A percentile compares a stretch with the other conserved stretches of the same genome.
These are phyloP conservation scores for Anisognathus igniventris DNA, from an alignment of 2,797 vertebrate genomes.

Conservation along the genomic window DNA sequence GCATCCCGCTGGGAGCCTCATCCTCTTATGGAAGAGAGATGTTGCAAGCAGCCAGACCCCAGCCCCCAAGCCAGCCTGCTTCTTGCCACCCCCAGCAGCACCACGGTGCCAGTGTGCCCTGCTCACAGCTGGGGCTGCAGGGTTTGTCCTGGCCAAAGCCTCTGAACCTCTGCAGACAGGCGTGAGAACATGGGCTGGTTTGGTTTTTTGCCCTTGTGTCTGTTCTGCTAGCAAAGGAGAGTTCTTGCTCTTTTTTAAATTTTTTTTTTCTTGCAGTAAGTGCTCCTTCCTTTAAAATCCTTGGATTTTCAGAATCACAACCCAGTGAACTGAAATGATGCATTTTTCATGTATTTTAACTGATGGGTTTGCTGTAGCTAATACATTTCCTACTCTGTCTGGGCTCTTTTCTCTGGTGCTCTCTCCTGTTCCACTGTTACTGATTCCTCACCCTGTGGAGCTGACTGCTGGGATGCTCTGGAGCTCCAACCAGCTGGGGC, in stretches of 20 bases:
- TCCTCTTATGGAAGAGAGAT: background rate
- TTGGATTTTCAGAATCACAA: background rate
- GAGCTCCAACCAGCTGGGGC: background rate
- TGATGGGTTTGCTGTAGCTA: background rate
- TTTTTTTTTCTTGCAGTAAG: background rate
- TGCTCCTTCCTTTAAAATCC: background rate
- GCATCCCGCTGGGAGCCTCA: fast-evolving
- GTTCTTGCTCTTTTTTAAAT: background rate
- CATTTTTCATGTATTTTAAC: background rate
- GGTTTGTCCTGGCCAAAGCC: background rate
- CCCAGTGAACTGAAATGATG: background rate
- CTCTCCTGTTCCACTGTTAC: background rate
- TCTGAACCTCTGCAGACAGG: background rate
- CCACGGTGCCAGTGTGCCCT: background rate
- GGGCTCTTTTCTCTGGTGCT: background rate
- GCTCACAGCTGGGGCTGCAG: background rate
- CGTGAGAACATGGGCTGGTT: fast-evolving
- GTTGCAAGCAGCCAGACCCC: background rate
- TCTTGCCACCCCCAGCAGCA: background rate
- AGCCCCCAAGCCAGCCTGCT: background rate
- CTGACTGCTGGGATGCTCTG: background rate
- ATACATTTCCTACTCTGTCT: background rate
- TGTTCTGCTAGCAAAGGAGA: background rate
- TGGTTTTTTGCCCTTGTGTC: fast-evolving
- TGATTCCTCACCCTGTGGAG: background rate